Evolutionary conservation across 2,113 vertebrate genomes (phyloP), one percentile per base, ranked within the genome.

Genomic region (Gulo gulo): DNA sequence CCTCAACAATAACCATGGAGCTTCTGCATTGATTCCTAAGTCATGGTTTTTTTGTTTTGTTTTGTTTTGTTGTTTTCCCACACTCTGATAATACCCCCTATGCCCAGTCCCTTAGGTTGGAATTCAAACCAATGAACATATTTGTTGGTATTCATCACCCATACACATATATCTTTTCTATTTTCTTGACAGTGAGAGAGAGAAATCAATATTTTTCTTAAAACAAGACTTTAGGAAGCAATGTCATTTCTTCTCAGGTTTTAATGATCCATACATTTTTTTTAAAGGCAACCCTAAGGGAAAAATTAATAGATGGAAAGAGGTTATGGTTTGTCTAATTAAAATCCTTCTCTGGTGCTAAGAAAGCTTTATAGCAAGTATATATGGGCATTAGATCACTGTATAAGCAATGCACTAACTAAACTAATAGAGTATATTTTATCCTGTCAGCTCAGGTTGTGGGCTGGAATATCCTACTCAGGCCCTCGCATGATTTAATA

Each of bases 291-390:
- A 97, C 90, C 74, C 87, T 94, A 92, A 78, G 90, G 79, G 95
- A 78, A 90, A 42, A 82, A 79, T 95, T 96, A 98, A 97, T 90
- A 97, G 95, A 95, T 96, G 69, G 42, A 96, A 81, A 88, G 76
- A 90, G 36, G 76, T 92, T 97, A 92, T 20, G 18, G n/a, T 95
- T 96, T 95, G 39, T 34, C 84, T 95, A 96, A 96, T 97, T 96
- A 97, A 95, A 94, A 96, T 96, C 80, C 57, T 26, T 96, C 26
- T 96, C 71, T 97, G 52, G 39, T 85, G n/a, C 61, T 96, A 82
- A 95, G n/a, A 86, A 96, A 94, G 18, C 42, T 73, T 96, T 96
- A 91, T 39, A 87, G 45, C 55, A 95, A 91, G 97, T 86, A 84
- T 78, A 2, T 39, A 88, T 42, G 29, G 42, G 11, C 65, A 73